Conservation (phyloP, 2,888 invertebrate genomes). For the Eutolmus rufibarbis region DNA sequence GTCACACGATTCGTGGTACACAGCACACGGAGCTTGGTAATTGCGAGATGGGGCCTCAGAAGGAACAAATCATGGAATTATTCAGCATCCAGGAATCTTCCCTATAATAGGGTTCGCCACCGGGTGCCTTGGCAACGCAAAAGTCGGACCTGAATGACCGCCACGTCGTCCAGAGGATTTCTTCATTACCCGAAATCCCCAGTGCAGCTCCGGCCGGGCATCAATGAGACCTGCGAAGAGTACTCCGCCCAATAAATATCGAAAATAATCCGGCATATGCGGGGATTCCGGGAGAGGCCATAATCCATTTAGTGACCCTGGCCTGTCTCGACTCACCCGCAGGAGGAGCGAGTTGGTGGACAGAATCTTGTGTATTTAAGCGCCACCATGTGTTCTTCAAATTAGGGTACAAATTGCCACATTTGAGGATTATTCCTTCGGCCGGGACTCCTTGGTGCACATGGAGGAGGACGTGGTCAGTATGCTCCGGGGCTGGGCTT, state of each 20-base stretch:
- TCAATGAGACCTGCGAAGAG: not conserved
- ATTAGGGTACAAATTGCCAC: conserved; percentile 14
- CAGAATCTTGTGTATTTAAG: not conserved
- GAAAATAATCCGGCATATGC: conserved; percentile 9
- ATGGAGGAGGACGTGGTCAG: not conserved
- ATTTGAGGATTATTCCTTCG: not conserved
- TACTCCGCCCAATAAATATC: conserved; percentile 9
- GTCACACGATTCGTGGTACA: not conserved
- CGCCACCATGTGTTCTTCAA: conserved; percentile 24
- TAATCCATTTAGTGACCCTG: conserved; percentile 18
- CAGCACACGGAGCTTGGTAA: not conserved
- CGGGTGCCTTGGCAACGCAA: not conserved
- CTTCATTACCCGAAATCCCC: not conserved
- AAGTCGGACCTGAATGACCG: not conserved
- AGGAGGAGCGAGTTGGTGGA: not conserved
- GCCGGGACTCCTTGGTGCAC: not conserved
- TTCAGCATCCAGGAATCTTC: not conserved
- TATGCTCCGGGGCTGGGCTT: not conserved
- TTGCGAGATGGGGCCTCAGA: not conserved
- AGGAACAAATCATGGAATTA: not conserved
- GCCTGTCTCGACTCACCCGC: not conserved
- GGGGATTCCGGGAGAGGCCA: not conserved
- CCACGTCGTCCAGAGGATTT: not conserved
- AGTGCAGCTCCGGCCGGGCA: not conserved
- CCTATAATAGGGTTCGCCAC: not conserved